Percentiles rank a stretch among this genome's conserved stretches.
phyloP scores from a whole-genome alignment of 30 jellyfish, hydroid and myxozoan species.

The Turritopsis dohrnii region DNA sequence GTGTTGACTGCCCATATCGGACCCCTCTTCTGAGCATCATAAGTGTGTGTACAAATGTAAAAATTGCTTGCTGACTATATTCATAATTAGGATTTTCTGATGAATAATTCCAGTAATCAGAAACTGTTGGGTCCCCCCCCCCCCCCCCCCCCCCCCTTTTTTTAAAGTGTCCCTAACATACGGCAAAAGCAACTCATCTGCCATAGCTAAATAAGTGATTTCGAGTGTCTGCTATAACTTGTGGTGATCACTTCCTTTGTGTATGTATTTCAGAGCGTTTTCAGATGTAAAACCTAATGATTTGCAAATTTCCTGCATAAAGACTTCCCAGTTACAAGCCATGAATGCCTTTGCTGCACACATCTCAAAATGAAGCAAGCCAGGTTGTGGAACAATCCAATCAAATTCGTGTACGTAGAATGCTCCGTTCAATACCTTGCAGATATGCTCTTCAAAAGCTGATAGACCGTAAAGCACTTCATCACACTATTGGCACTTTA shows the following conservation, averaged over 20 bases:
- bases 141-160: background rate
- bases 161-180: background rate
- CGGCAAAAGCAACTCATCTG: slow-evolving; percentile 30
- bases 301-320: slow-evolving; percentile 5
- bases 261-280: slow-evolving; percentile 19
- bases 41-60: background rate
- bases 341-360: slow-evolving; percentile 25
- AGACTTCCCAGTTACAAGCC: slow-evolving; percentile 20
- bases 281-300: background rate
- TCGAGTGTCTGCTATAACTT: slow-evolving; percentile 21
- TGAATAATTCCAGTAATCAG: background rate
- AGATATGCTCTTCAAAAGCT: slow-evolving; percentile 16
- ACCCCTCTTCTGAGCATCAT: slow-evolving; percentile 1
- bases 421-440: background rate
- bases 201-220: slow-evolving; percentile 12
- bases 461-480: slow-evolving; percentile 5
- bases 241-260: slow-evolving; percentile 40
- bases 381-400: slow-evolving; percentile 31
- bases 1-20: background rate
- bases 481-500: slow-evolving; percentile 19
- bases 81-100: background rate
- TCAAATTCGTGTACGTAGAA: slow-evolving; percentile 27
- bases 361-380: slow-evolving; percentile 29
- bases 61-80: background rate
- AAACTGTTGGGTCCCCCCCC: background rate